These are phyloP conservation scores for Neolamprologus devosi DNA, from an alignment of 2,113 vertebrate species.

Conservation along the genomic window DNA sequence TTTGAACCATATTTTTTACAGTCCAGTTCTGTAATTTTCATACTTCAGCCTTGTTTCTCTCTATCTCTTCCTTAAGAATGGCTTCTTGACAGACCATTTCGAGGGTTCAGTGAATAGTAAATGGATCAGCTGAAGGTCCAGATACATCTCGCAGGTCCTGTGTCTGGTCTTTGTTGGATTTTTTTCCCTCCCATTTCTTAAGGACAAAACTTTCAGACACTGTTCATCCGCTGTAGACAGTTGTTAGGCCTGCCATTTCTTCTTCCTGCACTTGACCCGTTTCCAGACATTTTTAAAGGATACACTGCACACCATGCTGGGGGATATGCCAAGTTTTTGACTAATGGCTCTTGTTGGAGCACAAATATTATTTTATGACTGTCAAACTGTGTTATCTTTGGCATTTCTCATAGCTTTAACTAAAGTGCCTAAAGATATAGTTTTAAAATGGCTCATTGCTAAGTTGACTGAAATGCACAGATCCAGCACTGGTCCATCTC, in stretches of 20 bases:
- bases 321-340: neutral
- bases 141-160: neutral
- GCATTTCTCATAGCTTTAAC: neutral
- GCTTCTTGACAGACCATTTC: neutral
- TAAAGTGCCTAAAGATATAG: neutral
- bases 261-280: neutral
- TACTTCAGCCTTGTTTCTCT: neutral
- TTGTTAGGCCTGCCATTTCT: neutral
- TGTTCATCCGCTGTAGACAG: neutral
- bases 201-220: neutral
- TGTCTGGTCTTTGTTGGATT: neutral
- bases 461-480: neutral
- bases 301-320: neutral
- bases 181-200: neutral
- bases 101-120: neutral
- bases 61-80: neutral
- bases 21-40: neutral
- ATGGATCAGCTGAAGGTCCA: neutral
- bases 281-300: neutral
- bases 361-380: neutral
- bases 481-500: no score
- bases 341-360: neutral
- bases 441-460: neutral
- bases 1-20: neutral
- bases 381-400: neutral